These are phyloP conservation scores for Strix aluco DNA, from an alignment of 2,113 vertebrate species.

Conservation along the genomic window DNA sequence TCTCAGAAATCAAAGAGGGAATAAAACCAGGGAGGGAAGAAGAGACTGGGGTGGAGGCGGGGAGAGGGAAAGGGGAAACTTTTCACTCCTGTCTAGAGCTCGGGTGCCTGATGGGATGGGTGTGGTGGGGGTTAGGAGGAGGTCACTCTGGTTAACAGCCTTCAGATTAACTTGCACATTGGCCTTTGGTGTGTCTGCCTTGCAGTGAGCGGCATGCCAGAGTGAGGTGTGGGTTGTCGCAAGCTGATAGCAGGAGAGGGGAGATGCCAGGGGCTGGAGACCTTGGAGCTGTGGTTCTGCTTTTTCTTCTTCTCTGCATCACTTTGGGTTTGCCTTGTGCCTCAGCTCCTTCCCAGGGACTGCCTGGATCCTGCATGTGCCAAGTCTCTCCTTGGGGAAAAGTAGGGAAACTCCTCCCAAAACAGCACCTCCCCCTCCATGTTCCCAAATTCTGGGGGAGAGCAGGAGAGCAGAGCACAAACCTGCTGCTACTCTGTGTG, in stretches of 20 bases:
- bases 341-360: background rate
- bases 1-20: background rate
- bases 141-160: background rate
- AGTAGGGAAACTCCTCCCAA: background rate
- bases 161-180: background rate
- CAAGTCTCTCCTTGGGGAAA: background rate
- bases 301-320: background rate
- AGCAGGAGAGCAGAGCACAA: background rate
- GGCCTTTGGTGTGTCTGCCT: background rate
- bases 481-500: background rate
- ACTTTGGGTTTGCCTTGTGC: background rate
- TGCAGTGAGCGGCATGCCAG: background rate
- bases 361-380: background rate
- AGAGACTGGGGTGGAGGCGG: background rate
- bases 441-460: background rate
- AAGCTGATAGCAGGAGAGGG: background rate
- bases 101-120: background rate
- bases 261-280: background rate
- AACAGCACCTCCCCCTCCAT: background rate
- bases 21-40: background rate
- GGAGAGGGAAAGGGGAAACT: background rate
- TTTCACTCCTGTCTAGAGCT: background rate
- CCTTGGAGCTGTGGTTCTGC: background rate
- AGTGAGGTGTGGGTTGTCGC: background rate
- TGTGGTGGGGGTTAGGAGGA: background rate